Evolutionary conservation across 64 coral and sea anemone species (phyloP).

Genomic region (Montipora efflorescens): DNA sequence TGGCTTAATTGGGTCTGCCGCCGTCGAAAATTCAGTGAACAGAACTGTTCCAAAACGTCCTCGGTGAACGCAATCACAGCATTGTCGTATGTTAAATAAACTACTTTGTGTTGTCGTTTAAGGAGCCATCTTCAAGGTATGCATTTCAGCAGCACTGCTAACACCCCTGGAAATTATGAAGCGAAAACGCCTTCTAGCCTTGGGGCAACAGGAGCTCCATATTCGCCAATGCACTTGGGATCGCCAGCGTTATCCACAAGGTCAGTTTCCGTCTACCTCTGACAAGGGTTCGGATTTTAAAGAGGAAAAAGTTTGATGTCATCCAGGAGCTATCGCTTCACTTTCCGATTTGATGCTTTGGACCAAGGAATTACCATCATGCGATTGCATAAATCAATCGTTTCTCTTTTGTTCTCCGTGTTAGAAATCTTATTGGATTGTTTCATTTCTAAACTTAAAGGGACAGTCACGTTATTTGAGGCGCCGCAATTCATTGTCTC

Average conservation of each 20-base stretch:
- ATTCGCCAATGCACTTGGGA: constrained; percentile 45
- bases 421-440: no score
- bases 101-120: neutral
- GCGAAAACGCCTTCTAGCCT: constrained; percentile 48
- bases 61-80: no score
- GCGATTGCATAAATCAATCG: no score
- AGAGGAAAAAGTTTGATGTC: neutral
- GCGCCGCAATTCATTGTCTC: no score
- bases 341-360: neutral
- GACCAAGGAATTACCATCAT: no score
- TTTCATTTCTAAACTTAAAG: no score
- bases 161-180: constrained; percentile 62
- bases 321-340: neutral
- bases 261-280: neutral
- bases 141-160: constrained; percentile 32
- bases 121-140: constrained; percentile 3
- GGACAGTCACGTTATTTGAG: no score
- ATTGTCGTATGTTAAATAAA: neutral
- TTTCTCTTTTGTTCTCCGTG: no score
- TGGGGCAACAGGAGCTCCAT: constrained; percentile 22
- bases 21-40: neutral
- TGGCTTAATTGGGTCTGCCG: no score
- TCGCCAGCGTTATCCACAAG: constrained; percentile 40
- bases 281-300: neutral
- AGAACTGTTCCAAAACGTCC: no score